Evolutionary conservation across 2,797 vertebrate species (phyloP).

Genomic region (Vespertilio murinus): DNA sequence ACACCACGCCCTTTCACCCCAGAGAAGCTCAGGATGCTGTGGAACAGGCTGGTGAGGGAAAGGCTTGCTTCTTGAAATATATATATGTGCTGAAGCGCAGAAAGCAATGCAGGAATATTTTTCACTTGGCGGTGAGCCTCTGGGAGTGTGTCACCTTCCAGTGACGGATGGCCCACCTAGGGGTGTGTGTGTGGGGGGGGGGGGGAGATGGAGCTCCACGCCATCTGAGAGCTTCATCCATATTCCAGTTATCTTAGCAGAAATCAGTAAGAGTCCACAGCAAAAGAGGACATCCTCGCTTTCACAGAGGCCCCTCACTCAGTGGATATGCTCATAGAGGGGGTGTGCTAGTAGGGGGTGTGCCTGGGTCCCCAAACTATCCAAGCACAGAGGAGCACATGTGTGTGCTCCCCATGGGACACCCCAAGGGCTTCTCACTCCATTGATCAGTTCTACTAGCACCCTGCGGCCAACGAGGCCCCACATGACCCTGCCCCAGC

Average conservation of each 20-base stretch:
- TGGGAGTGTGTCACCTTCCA: neutral
- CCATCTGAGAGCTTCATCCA: neutral
- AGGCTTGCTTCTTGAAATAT: conserved; percentile 8
- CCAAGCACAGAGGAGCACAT: neutral
- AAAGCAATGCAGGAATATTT: conserved; percentile 34
- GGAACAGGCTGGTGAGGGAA: neutral
- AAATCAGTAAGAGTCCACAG: neutral
- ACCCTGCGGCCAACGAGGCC: neutral
- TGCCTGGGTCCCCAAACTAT: neutral
- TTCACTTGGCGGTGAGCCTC: conserved; percentile 4
- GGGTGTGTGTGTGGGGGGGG: no score
- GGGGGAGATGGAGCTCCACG: neutral
- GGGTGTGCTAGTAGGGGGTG: neutral
- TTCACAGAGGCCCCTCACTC: neutral
- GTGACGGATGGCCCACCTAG: neutral
- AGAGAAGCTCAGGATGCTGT: neutral
- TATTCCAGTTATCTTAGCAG: neutral
- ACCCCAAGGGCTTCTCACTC: neutral
- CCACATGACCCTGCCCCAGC: neutral
- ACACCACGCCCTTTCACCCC: neutral
- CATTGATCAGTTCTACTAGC: neutral
- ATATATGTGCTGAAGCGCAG: neutral
- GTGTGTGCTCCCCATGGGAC: neutral
- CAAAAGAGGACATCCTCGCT: neutral
- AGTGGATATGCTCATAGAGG: no score